Base-by-base conservation (phyloP, 2,888 invertebrate genomes). In the Chymomyza procnemis region DNA sequence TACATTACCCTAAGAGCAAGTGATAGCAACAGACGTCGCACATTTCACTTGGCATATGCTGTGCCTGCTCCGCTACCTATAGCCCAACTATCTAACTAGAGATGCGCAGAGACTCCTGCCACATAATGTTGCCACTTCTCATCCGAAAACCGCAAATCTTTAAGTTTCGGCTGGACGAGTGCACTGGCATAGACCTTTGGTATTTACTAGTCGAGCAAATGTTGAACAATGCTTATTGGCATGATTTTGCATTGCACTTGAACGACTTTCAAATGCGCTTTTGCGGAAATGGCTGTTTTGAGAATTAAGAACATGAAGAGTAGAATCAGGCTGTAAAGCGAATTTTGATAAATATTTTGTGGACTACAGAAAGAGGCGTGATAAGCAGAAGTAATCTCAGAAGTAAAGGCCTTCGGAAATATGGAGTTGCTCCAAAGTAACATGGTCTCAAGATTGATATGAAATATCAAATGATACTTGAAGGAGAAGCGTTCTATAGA, bases 11-110 rank as follows among this genome's bases (percentile, higher is more conserved):
- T 19, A 50, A 69, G 52, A 69, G 60, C 26, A 55, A 57, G 48
- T 41, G 48, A 56, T 59, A 47, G 30, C 61, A 66, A 74, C 65
- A 67, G 68, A 61, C 67, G 71, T 73, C 72, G 70, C 78, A 79
- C 78, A 72, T 76, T 78, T 66, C 5, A 41, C 54, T 67, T 68
- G 70, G 73, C 80, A 80, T 80, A 80, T 80, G 80, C 75, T 62
- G 52, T n/a, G 19, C 50, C 50, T 19, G 18, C 50, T 18, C 19
- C 50, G 1, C 61, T 52, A 21, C 21, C 8, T 34, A 16, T 12
- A 1, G 12, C 4, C 14, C 56, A 59, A 55, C 26, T 55, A 14
- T 57, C 26, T 61, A 67, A n/a, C n/a, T n/a, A n/a, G n/a, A n/a
- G n/a, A n/a, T n/a, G n/a, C 12, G 52, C 2, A 21, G 1, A 46